These are phyloP conservation scores for Sakesphorus luctuosus DNA, from an alignment of 2,113 vertebrate species.

Conservation along the genomic window DNA sequence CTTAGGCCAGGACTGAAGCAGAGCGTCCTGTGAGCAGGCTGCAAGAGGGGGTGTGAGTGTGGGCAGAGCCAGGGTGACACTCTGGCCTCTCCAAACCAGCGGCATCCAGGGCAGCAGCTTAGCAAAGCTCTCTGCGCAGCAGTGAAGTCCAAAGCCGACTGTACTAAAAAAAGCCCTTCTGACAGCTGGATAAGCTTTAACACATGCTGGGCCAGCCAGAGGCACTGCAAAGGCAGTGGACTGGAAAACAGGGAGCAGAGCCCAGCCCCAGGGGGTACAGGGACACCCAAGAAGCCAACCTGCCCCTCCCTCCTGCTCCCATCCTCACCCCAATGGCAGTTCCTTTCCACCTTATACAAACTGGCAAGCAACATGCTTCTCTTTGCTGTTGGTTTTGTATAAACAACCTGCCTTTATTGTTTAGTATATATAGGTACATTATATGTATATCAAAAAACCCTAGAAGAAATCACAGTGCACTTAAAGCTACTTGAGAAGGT, in stretches of 20 bases:
- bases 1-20: neutral
- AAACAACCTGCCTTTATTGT: constrained; percentile 56
- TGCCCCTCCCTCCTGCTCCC: neutral
- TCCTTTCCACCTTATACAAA: neutral
- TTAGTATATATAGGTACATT: neutral
- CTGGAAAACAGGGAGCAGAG: neutral
- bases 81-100: neutral
- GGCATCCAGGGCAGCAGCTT: constrained; percentile 25
- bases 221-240: neutral
- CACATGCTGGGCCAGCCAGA: neutral
- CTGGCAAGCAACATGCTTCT: neutral
- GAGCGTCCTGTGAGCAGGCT: neutral
- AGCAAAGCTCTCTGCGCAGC: neutral
- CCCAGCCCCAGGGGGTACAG: rapidly evolving
- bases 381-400: constrained; percentile 4
- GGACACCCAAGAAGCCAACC: neutral
- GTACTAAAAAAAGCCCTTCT: constrained; percentile 55
- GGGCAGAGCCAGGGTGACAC: neutral
- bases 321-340: neutral
- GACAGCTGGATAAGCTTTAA: constrained; percentile 59
- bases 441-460: constrained; percentile 25
- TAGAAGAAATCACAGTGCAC: neutral
- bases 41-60: neutral
- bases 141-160: neutral
- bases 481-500: constrained; percentile 47